Base-by-base conservation (phyloP, 2,888 invertebrate genomes). In the Meiosimyza decipiens region DNA sequence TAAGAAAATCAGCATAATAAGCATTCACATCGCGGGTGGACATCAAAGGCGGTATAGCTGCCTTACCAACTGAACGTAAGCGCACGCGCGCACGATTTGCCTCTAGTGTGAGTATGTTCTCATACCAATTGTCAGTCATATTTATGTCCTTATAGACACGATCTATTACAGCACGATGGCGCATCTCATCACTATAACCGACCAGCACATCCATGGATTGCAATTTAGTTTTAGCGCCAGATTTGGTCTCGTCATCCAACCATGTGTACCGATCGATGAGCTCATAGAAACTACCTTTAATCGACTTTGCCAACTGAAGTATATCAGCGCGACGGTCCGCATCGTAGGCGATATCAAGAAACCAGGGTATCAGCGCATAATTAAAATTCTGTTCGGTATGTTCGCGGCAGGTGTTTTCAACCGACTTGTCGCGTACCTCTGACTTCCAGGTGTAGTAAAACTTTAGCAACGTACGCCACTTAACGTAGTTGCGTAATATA, bases 321-420 rank as follows among this genome's bases (percentile, higher is more conserved):
- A 84, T 78, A 73, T 85, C 85, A 0, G 84, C 81, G 0, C 85
- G 81, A 2, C 77, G 76, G 4, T 82, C 76, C 52, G 75, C 76
- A 50, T 84, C 83, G 52, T 84, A 85, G 0, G 79, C 79, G n/a
- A 78, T 72, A 4, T 80, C 82, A 2, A 85, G 84, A 33, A 85
- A 84, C 85, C 85, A 85, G 0, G 85, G 85, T 18, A 85, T 9
- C 15, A 85, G 71, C 0, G 85, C 85, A 55, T 82, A 84, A 22
- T 80, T 81, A 16, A 77, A 82, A 55, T 84, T 85, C 0, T 77
- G 73, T 3, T 82, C 79, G 0, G 83, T 79, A 5, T 81, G 76
- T 9, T 78, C 75, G 1, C 84, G 84, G 60, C 85, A 85, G 2
- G 77, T 80, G 50, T 77, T 77, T n/a, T 76, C 75, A 0, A 79